Evolutionary conservation across 2,797 vertebrate species (phyloP), one percentile per base, ranked within the genome.

Genomic region (Premnoplex brunnescens): DNA sequence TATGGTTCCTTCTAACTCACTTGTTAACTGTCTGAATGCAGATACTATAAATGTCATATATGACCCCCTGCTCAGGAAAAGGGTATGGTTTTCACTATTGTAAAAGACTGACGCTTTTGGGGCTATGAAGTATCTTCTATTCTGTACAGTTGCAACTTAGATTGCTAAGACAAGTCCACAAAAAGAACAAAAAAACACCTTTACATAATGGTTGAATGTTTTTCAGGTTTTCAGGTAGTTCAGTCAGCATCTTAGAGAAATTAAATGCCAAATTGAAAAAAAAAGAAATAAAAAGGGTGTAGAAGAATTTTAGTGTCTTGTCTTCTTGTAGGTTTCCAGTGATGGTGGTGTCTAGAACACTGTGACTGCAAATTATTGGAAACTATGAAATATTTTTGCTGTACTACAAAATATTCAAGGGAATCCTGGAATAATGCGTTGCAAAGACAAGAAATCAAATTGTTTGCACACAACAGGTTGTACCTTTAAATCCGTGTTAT

Each of bases 21-120:
- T 46, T 78, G 37, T 79, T 95, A 92, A 82, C 83, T 44, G 46
- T 24, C 79, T 91, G 58, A 66, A 94, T 83, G 32, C 51, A 89
- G 62, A 80, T 63, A 71, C 24, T 41, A 2, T 69, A 8, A 63
- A 83, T 64, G 49, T 86, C 75, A 72, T 22, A 3, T 21, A 69
- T 30, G 51, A 48, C 24, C 43, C 56, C 64, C 64, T 83, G 64
- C 91, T 95, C 71, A 16, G 62, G 64, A 68, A 71, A 82, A 87
- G 24, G 74, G 55, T 78, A 49, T 8, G 4, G 58, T 94, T 96
- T 92, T 94, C 54, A 52, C 43, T 73, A 22, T 66, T 91, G 56
- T 62, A 78, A 72, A 89, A 89, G 44, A 27, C 22, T 51, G 20
- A 67, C n/a, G 3, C 27, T 85, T n/a, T 83, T 68, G 32, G 28